These are phyloP conservation scores for Junonia oenone DNA, from an alignment of 2,888 invertebrate species.

Conservation along the genomic window DNA sequence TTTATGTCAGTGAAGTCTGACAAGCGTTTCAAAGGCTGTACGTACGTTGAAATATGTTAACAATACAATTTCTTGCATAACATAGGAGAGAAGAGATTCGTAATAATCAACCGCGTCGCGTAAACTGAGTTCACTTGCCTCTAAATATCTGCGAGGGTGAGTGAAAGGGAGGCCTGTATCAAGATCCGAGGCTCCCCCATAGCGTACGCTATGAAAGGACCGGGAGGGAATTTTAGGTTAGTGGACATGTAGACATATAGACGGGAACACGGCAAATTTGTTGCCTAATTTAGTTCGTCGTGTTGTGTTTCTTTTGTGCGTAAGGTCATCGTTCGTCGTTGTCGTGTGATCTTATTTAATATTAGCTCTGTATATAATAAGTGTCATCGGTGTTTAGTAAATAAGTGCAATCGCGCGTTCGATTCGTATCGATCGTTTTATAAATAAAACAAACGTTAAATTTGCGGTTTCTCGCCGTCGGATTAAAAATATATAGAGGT, in stretches of 20 bases:
- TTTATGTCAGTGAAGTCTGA: no score
- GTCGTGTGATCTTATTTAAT: conserved; percentile 50
- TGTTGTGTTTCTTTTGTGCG: conserved; percentile 78
- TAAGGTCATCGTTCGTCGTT: conserved; percentile 73
- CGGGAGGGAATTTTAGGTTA: conserved; percentile 77
- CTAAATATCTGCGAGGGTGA: conserved; percentile 66
- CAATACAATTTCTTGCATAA: conserved; percentile 36
- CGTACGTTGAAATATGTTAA: conserved; percentile 25
- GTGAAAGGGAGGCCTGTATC: conserved; percentile 73
- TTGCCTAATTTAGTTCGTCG: conserved; percentile 79
- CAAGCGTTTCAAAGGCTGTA: neutral
- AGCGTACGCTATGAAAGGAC: conserved; percentile 67
- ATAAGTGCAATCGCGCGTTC: conserved; percentile 3
- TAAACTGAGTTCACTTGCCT: conserved; percentile 70
- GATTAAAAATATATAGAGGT: conserved; percentile 18
- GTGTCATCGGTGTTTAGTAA: conserved; percentile 18
- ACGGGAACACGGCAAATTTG: conserved; percentile 79
- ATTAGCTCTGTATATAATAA: conserved; percentile 35
- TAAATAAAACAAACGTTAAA: conserved; percentile 12
- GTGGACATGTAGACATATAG: conserved; percentile 81
- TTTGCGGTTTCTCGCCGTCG: conserved; percentile 24
- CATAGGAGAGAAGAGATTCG: conserved; percentile 59
- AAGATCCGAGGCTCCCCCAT: conserved; percentile 69
- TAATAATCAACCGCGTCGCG: conserved; percentile 72
- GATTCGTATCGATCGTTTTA: conserved; percentile 8